These are phyloP conservation scores for Lonchura striata DNA, from an alignment of 2,113 vertebrate genomes.

Conservation along the genomic window DNA sequence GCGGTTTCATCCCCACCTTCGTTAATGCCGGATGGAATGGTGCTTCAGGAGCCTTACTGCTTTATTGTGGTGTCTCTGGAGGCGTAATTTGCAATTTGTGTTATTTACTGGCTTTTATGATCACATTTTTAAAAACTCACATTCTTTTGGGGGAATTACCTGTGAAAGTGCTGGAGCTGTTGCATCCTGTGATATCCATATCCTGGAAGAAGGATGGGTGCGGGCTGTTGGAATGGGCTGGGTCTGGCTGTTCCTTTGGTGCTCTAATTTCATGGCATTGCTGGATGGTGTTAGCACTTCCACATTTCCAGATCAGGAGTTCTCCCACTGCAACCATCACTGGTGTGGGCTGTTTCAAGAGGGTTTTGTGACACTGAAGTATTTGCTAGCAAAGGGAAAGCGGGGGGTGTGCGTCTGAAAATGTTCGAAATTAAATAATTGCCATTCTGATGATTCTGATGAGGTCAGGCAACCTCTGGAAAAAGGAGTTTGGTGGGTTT, in stretches of 20 bases:
- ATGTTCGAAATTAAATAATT: background rate
- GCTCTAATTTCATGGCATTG: background rate
- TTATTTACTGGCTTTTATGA: background rate
- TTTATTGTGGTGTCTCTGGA: background rate
- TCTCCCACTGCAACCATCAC: background rate
- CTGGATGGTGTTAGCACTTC: background rate
- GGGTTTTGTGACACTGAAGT: background rate
- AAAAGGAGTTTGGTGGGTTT: background rate
- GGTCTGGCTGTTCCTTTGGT: background rate
- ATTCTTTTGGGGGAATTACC: too few relatives aligned
- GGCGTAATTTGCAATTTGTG: background rate
- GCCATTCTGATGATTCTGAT: background rate
- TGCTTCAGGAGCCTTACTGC: background rate
- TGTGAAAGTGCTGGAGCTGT: background rate
- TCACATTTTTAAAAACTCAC: rapidly evolving
- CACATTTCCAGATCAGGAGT: too few relatives aligned
- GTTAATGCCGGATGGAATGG: background rate
- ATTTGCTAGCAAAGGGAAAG: background rate
- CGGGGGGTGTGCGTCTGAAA: too few relatives aligned
- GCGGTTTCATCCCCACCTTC: background rate
- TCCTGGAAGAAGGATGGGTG: background rate
- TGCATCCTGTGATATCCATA: background rate
- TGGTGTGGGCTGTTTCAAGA: background rate
- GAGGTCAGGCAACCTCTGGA: background rate
- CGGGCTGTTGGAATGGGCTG: background rate